Conservation (phyloP, 2,797 vertebrate genomes). For the Pseudochromis fuscus region DNA sequence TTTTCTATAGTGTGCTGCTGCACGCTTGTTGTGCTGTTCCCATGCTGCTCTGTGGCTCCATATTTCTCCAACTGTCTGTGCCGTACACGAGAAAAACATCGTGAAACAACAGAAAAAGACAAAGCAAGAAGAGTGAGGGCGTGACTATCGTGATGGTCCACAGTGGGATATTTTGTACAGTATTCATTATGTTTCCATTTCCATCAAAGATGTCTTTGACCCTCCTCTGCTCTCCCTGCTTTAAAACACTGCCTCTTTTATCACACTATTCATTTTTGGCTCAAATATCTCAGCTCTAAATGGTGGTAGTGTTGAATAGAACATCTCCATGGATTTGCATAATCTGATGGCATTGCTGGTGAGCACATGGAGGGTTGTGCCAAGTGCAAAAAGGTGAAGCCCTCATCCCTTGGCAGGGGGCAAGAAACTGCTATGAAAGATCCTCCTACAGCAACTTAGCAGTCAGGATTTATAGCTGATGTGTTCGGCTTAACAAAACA, state of each 20-base stretch:
- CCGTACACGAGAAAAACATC: conserved; percentile 18
- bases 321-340: conserved; percentile 87
- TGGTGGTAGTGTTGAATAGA: conserved; percentile 81
- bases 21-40: conserved; percentile 75
- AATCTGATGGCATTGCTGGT: conserved; percentile 84
- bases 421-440: conserved; percentile 56
- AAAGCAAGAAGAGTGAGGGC: conserved; percentile 32
- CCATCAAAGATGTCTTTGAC: conserved; percentile 70
- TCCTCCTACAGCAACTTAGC: conserved; percentile 38
- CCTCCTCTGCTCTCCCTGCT: conserved; percentile 60
- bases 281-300: conserved; percentile 80
- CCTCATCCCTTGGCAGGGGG: conserved; percentile 73
- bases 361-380: conserved; percentile 76
- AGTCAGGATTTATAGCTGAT: conserved; percentile 15
- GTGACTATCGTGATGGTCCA: conserved; percentile 44
- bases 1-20: conserved; percentile 57
- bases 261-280: conserved; percentile 83
- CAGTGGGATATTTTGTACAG: conserved; percentile 75
- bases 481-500: background rate
- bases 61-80: conserved; percentile 40
- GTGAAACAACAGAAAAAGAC: conserved; percentile 39
- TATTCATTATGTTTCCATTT: conserved; percentile 78
- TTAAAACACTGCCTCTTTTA: conserved; percentile 80
- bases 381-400: conserved; percentile 86
- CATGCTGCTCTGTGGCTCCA: conserved; percentile 57